Base-by-base conservation (phyloP, 2,113 vertebrate genomes). In the Anguilla rostrata region DNA sequence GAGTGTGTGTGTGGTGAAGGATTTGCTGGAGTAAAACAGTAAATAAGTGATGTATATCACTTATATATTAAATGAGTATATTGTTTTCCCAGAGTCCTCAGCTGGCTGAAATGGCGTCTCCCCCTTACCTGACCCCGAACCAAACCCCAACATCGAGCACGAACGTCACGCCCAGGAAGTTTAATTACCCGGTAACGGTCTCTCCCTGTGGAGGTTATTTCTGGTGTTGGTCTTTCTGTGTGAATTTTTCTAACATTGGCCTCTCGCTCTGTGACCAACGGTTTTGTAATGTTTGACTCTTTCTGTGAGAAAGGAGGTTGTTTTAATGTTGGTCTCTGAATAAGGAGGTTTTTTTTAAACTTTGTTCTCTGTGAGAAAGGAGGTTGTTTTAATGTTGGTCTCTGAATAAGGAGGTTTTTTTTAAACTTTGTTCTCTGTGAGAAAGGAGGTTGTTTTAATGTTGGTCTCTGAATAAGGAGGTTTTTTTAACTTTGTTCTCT, bases 181-280 rank as follows among this genome's bases (percentile, higher is more conserved):
- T 94, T 85, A 91, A 46, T 89, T 95, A 86, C 95, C 94, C 93
- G 93, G 96, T 93, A 95, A 95, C 92, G 93, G 95, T 60, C 86
- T 78, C 83, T 66, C 22, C 7, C 20, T 7, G 5, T 26, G 4
- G 49, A 20, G 18, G 1, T 20, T 66, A 26, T 66, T 66, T 4
- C 43, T 46, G 43, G 43, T 46, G 34, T 34, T 1, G 34, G 34
- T 34, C 34, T 34, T 34, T 34, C 57, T 60, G 3, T 18, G 57
- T 20, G 12, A 60, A 20, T 2, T 6, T 60, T 60, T 18, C 18
- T 60, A 84, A 88, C 41, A 26, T 0, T 82, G 39, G 87, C 88
- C 22, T 20, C 39, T 3, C 2, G 4, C 20, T 56, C 6, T 12
- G 46, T 39, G 8, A 66, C 34, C 4, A 66, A 66, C 16, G 63